These are phyloP conservation scores for Clytia hemisphaerica DNA, from an alignment of 30 jellyfish, hydroid and myxozoan genomes.

Conservation along the genomic window DNA sequence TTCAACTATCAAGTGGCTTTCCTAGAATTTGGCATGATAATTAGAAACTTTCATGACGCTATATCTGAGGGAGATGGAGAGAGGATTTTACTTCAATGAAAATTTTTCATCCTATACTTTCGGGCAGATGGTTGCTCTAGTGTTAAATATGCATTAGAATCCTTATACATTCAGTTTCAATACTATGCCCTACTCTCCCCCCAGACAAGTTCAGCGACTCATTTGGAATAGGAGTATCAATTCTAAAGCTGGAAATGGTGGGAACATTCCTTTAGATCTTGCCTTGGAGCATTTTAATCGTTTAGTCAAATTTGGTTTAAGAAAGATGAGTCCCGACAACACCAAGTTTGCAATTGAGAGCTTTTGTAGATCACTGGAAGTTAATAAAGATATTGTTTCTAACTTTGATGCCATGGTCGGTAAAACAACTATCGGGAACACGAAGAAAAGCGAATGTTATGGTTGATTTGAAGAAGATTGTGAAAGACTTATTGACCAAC, in stretches of 20 bases:
- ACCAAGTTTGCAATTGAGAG: conserved; percentile 35
- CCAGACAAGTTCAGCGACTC: conserved; percentile 20
- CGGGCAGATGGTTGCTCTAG: conserved; percentile 31
- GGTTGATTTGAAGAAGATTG: conserved; percentile 22
- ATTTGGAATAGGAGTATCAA: conserved; percentile 42
- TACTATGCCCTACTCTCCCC: conserved; percentile 14
- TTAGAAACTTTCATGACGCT: conserved; percentile 32
- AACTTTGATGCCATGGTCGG: conserved; percentile 32
- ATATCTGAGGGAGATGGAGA: conserved; percentile 64
- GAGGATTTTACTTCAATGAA: conserved; percentile 29
- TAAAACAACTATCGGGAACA: conserved; percentile 24
- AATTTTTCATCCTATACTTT: conserved; percentile 27
- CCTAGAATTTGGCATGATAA: conserved; percentile 35
- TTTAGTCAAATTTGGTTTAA: conserved; percentile 17
- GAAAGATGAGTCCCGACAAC: conserved; percentile 34
- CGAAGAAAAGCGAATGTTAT: conserved; percentile 26
- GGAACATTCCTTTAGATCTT: conserved; percentile 45
- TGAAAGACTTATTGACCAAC: conserved; percentile 11
- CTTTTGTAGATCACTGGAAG: conserved; percentile 38
- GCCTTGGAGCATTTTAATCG: conserved; percentile 28
- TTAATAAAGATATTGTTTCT: conserved; percentile 28
- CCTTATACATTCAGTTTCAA: conserved; percentile 29
- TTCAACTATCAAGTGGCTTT: conserved; percentile 33
- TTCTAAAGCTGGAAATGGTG: conserved; percentile 31
- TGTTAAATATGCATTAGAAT: conserved; percentile 39